Evolutionary conservation across 2,113 vertebrate genomes (phyloP), one percentile per base, ranked within the genome.

Genomic region (Dipodomys stephensi): DNA sequence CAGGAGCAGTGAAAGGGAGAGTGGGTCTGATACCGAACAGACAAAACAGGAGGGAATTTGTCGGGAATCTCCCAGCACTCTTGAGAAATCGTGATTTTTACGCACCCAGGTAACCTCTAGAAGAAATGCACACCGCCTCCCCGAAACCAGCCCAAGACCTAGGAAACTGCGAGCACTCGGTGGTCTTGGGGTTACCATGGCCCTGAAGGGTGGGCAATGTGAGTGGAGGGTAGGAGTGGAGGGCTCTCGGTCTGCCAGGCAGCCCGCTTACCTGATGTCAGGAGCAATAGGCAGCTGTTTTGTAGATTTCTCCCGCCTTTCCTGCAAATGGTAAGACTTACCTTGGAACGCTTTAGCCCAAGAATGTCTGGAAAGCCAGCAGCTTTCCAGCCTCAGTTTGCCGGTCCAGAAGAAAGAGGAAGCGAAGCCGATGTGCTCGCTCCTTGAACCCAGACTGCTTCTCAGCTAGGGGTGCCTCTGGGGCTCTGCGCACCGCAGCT

Each of bases 351-450:
- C 39, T 46, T 69, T 18, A 72, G 65, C 27, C 60, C 32, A 64
- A 57, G 30, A 67, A 57, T 3, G 28, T 74, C 46, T 68, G 35
- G 69, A 57, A 88, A 74, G 15, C 60, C 10, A 4, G 68, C 15
- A 44, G 22, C 35, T 71, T 83, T 76, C 57, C 22, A 93, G 71
- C 71, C 28, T 88, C 84, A 68, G 79, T 83, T 67, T 93, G 71
- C 35, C 32, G 22, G 79, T 68, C 30, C 44, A 30, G 86, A 25
- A 88, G 87, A 83, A 60, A 72, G 64, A 62, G 35, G 32, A 77
- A 64, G 39, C 4, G 71, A 77, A 15, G 28, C 12, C 85, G 62
- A 19, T 8, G 62, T 25, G 28, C 35, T 6, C 10, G 28, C 39
- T 89, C 53, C 53, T 80, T 6, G 11, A 71, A 28, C 49, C 18